A percentile compares a stretch with the other conserved stretches of the same genome.
These are phyloP conservation scores for Clivina fossor DNA, from an alignment of 2,888 invertebrate species.

Conservation along the genomic window DNA sequence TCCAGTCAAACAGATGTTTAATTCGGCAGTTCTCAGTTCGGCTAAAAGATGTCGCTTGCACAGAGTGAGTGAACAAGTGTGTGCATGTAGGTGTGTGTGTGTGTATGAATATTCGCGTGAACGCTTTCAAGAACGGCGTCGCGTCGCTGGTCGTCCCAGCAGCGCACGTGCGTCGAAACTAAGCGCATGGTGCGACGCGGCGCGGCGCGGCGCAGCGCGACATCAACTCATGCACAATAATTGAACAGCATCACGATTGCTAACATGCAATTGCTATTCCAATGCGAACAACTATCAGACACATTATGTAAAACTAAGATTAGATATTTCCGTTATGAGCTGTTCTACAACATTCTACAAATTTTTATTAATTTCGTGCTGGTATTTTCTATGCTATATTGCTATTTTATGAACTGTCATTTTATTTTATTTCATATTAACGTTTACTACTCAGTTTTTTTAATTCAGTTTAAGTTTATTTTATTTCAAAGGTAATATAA, in stretches of 20 bases:
- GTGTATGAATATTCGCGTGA: too few relatives aligned
- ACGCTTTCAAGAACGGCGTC: constrained; percentile 12
- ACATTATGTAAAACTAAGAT: neutral
- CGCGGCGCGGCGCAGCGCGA: too few relatives aligned
- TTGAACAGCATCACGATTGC: constrained; percentile 8
- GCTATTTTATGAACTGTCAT: neutral
- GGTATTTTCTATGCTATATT: neutral
- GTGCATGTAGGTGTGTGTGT: too few relatives aligned
- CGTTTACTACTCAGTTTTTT: too few relatives aligned
- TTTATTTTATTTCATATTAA: too few relatives aligned
- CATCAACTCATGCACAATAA: constrained; percentile 22
- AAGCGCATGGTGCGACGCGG: too few relatives aligned
- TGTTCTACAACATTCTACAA: neutral
- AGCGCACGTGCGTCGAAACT: constrained; percentile 22
- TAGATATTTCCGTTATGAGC: neutral
- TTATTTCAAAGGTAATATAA: too few relatives aligned
- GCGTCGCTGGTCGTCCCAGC: neutral
- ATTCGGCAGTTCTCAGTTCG: constrained; percentile 17
- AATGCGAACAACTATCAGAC: too few relatives aligned
- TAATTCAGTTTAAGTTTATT: too few relatives aligned
- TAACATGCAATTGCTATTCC: too few relatives aligned
- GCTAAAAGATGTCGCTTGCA: constrained; percentile 21
- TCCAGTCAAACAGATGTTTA: constrained; percentile 17
- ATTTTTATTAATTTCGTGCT: neutral
- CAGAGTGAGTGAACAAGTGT: too few relatives aligned